A percentile compares a stretch with the other conserved stretches of the same genome.
Evolutionary conservation across 2,113 vertebrate genomes (phyloP).

Genomic region (Poecile atricapillus): DNA sequence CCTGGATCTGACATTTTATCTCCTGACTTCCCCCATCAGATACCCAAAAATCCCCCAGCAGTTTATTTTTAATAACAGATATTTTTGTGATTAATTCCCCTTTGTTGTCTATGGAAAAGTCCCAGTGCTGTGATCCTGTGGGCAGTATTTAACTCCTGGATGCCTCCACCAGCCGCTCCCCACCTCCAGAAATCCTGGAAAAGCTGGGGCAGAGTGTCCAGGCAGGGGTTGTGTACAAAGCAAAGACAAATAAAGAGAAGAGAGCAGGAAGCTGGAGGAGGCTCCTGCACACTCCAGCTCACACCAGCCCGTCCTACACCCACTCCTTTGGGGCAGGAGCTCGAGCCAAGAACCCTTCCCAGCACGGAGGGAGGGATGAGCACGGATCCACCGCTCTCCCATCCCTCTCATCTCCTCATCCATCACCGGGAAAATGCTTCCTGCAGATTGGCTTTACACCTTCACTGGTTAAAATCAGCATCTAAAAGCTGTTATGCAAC

Average conservation of each 20-base stretch:
- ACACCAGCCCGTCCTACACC: neutral
- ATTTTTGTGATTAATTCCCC: neutral
- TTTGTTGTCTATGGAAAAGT: neutral
- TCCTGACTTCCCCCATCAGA: neutral
- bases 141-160: neutral
- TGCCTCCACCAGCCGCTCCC: neutral
- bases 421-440: accelerated
- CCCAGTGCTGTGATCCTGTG: neutral
- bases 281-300: neutral
- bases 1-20: neutral
- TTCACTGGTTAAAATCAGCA: neutral
- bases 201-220: neutral
- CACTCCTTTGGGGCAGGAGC: neutral
- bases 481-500: neutral
- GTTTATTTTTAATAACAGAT: neutral
- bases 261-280: neutral
- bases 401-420: neutral
- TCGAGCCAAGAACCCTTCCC: neutral
- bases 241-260: neutral
- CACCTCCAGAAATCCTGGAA: neutral
- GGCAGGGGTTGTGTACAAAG: neutral
- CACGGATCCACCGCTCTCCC: neutral
- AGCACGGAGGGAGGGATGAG: neutral
- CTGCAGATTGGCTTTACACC: accelerated
- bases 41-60: neutral